Conservation (phyloP, 2,888 invertebrate species). For the Proisotoma minuta region DNA sequence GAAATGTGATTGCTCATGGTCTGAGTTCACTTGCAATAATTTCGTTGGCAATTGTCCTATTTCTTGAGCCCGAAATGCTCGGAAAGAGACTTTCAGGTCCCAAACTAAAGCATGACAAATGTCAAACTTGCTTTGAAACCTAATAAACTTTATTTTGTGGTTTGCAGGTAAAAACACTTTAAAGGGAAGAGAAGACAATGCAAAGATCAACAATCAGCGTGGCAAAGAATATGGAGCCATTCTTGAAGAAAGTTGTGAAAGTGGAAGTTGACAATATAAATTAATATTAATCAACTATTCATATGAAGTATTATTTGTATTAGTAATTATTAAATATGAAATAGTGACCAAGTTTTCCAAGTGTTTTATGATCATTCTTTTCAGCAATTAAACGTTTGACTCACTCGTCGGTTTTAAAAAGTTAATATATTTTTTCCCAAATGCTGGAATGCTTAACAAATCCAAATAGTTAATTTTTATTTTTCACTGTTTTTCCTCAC, state of each 20-base stretch:
- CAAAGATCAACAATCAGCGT: constrained; percentile 20
- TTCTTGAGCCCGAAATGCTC: constrained; percentile 22
- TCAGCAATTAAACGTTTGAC: no score
- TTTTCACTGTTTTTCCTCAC: no score
- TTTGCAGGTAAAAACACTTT: constrained; percentile 24
- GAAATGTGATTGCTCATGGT: constrained; percentile 28
- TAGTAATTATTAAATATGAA: no score
- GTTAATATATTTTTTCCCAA: no score
- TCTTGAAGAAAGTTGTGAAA: constrained; percentile 7
- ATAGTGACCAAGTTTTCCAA: no score
- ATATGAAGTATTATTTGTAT: no score
- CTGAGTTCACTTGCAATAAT: constrained; percentile 27
- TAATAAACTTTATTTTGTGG: background rate
- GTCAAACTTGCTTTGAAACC: background rate
- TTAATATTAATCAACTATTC: no score
- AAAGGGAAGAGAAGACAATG: constrained; percentile 23
- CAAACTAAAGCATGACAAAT: background rate
- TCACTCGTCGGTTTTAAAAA: no score
- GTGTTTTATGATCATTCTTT: no score
- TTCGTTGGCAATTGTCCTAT: constrained; percentile 26
- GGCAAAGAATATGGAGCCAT: constrained; percentile 24
- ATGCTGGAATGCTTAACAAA: no score
- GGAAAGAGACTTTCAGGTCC: constrained; percentile 33
- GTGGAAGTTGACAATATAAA: no score
- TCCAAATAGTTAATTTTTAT: no score